Conservation (phyloP, 2,888 invertebrate genomes). For the Lampropteryx suffumata region DNA sequence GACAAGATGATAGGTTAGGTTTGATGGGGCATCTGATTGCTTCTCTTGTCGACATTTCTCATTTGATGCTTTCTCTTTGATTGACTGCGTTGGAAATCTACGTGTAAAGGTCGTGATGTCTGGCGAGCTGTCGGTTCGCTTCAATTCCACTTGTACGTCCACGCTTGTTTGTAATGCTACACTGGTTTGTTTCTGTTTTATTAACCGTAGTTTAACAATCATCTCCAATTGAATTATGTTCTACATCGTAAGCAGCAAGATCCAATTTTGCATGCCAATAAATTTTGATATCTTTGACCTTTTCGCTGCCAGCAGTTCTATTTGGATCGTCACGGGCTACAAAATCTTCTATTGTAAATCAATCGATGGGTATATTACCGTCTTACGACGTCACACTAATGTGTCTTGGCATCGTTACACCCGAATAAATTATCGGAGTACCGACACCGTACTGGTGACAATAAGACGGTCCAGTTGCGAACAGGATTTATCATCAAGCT, state of each 20-base stretch:
- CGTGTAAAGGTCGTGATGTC: conserved; percentile 55
- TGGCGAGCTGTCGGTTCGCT: conserved; percentile 37
- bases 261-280: conserved; percentile 23
- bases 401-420: conserved; percentile 45
- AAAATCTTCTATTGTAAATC: conserved; percentile 39
- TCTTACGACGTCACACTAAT: conserved; percentile 39
- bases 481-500: conserved; percentile 42
- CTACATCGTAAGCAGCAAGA: conserved; percentile 8
- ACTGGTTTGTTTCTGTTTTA: conserved; percentile 20
- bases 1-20: conserved; percentile 80
- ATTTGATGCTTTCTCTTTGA: conserved; percentile 78
- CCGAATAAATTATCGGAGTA: conserved; percentile 44
- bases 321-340: conserved; percentile 34
- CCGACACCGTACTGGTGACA: conserved; percentile 37
- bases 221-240: conserved; percentile 4
- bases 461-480: conserved; percentile 43
- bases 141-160: conserved; percentile 6
- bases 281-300: conserved; percentile 31
- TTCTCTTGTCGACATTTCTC: conserved; percentile 78
- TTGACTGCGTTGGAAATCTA: conserved; percentile 70
- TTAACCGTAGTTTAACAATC: conserved; percentile 13
- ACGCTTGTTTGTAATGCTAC: conserved; percentile 14
- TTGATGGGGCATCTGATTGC: conserved; percentile 80
- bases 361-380: conserved; percentile 42
- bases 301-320: conserved; percentile 24